Percentiles rank a stretch among this genome's conserved stretches.
These are phyloP conservation scores for Xyrichtys novacula DNA, from an alignment of 2,797 vertebrate species.

Conservation along the genomic window DNA sequence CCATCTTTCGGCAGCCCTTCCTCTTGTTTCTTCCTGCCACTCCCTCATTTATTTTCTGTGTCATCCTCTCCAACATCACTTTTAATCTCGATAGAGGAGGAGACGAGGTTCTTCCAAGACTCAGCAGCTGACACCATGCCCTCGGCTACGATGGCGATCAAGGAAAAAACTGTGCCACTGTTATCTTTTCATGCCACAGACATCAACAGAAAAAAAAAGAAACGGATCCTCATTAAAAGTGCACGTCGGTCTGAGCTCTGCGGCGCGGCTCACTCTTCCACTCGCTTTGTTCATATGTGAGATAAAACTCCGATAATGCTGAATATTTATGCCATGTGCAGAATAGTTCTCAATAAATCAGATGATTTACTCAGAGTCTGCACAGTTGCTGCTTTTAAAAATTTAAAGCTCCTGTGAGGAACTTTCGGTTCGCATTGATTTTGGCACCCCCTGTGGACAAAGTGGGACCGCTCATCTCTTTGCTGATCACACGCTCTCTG, in stretches of 20 bases:
- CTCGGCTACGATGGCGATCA: constrained; percentile 62
- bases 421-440: no score
- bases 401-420: not conserved
- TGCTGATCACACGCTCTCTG: no score
- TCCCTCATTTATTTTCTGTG: constrained; percentile 14
- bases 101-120: constrained; percentile 35
- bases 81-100: constrained; percentile 58
- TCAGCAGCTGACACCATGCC: constrained; percentile 61
- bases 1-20: not conserved
- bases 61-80: constrained; percentile 41
- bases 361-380: not conserved
- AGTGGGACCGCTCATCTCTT: no score
- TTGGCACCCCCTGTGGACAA: no score
- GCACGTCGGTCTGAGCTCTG: constrained; percentile 27
- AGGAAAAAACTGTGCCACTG: constrained; percentile 35
- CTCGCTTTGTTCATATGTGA: not conserved
- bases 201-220: constrained; percentile 39
- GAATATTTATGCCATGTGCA: not conserved
- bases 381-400: not conserved
- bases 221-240: constrained; percentile 45
- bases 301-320: constrained; percentile 11
- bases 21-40: no score
- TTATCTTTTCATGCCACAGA: constrained; percentile 64
- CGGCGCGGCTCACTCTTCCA: constrained; percentile 16
- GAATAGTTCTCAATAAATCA: constrained; percentile 4